Percentiles rank a stretch among this genome's conserved stretches.
Evolutionary conservation across 1,140 invertebrate species (phyloP).

Genomic region (Agrypnia vestita): DNA sequence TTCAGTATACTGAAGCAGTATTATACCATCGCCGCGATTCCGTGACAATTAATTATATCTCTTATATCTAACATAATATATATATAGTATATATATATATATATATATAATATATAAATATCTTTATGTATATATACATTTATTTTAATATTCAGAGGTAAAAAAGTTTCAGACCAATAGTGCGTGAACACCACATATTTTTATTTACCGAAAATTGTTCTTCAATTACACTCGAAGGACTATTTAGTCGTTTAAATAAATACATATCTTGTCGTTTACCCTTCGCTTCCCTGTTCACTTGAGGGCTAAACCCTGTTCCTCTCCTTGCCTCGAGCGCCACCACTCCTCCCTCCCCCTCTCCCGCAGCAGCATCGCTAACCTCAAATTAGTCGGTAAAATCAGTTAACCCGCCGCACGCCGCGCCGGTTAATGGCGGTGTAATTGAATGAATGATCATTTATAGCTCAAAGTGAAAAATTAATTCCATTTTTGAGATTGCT

Average conservation of each 20-base stretch:
- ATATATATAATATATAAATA: no score
- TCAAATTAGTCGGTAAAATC: slow-evolving; percentile 25
- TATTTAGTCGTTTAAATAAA: not conserved
- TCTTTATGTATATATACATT: no score
- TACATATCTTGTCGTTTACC: not conserved
- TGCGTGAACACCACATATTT: no score
- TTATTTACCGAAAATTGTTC: no score
- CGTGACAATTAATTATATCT: no score
- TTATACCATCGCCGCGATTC: no score
- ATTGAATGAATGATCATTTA: slow-evolving; percentile 16
- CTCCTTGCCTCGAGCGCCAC: not conserved
- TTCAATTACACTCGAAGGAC: no score
- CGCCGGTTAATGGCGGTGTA: slow-evolving; percentile 9
- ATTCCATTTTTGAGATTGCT: not conserved
- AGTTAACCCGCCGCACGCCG: not conserved
- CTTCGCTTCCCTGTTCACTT: not conserved
- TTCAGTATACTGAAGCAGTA: no score
- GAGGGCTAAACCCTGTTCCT: not conserved
- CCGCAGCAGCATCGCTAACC: not conserved
- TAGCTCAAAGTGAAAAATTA: not conserved
- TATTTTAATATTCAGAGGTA: no score
- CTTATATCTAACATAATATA: no score
- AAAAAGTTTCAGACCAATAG: no score
- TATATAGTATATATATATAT: no score
- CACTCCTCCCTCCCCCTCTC: not conserved